A percentile compares a stretch with the other conserved stretches of the same genome.
phyloP scores from a whole-genome alignment of 2,797 vertebrate genomes.

The Sus cebifrons region DNA sequence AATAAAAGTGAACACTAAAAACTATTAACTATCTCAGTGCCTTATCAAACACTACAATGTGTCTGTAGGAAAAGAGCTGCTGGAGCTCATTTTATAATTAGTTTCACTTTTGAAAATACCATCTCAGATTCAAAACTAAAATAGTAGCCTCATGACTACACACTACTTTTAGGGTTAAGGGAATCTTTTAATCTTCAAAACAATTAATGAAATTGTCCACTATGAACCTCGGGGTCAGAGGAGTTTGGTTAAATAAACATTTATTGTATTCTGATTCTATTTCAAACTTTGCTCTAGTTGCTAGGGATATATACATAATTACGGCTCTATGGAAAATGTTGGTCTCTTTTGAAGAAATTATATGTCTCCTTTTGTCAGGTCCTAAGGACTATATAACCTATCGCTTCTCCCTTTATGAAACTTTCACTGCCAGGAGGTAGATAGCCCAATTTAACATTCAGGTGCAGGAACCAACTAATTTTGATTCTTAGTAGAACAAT shows the following conservation, averaged over 20 bases:
- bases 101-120: constrained; percentile 49
- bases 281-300: constrained; percentile 61
- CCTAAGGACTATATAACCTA: constrained; percentile 13
- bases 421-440: constrained; percentile 63
- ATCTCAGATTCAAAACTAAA: constrained; percentile 50
- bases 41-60: constrained; percentile 29
- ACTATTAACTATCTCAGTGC: constrained; percentile 79
- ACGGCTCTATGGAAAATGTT: neutral
- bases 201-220: neutral
- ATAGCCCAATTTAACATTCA: constrained; percentile 71
- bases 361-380: constrained; percentile 57
- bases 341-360: constrained; percentile 61
- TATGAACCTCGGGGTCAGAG: neutral
- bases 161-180: constrained; percentile 32
- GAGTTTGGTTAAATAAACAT: constrained; percentile 47
- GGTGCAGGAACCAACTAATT: constrained; percentile 71
- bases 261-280: constrained; percentile 55
- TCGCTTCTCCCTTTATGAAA: constrained; percentile 69
- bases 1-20: constrained; percentile 76
- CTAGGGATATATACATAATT: constrained; percentile 63
- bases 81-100: constrained; percentile 61
- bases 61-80: neutral
- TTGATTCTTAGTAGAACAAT: constrained; percentile 76
- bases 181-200: constrained; percentile 55
- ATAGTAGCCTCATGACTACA: neutral